Conservation (phyloP, 2,797 vertebrate species). For the Enteromius trimaculatus region DNA sequence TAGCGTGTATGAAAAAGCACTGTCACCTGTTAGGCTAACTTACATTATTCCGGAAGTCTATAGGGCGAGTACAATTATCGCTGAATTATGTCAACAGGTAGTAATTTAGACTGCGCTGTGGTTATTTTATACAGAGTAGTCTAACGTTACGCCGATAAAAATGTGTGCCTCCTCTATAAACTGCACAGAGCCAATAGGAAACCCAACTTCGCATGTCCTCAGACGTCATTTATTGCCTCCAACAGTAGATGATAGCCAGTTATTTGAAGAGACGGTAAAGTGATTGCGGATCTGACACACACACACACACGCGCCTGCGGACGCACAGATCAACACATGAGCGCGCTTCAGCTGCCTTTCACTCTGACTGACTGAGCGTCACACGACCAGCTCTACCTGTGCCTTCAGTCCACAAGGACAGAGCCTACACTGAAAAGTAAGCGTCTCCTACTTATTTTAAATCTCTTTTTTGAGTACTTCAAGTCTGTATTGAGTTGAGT, state of each 20-base stretch:
- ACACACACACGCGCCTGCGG: background rate
- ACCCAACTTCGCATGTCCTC: background rate
- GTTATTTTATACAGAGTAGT: background rate
- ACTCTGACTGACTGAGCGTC: slow-evolving; percentile 5
- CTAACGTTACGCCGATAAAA: too few relatives aligned
- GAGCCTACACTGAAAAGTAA: background rate
- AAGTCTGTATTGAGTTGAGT: background rate
- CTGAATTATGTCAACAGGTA: background rate
- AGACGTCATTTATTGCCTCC: background rate
- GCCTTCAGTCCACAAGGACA: background rate
- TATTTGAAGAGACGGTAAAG: background rate
- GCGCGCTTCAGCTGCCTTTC: background rate
- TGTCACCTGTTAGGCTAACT: background rate
- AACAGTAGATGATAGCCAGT: background rate
- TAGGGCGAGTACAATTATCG: background rate
- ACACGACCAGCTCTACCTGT: background rate
- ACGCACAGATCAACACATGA: background rate
- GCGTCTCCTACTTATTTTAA: background rate
- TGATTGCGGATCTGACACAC: background rate
- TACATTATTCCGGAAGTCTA: background rate
- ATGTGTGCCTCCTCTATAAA: background rate
- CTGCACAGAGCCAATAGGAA: slow-evolving; percentile 6
- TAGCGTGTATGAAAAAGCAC: background rate
- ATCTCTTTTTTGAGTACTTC: background rate
- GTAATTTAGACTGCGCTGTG: background rate